These are phyloP conservation scores for Pinna nobilis DNA, from an alignment of 1,140 invertebrate genomes.

Conservation along the genomic window DNA sequence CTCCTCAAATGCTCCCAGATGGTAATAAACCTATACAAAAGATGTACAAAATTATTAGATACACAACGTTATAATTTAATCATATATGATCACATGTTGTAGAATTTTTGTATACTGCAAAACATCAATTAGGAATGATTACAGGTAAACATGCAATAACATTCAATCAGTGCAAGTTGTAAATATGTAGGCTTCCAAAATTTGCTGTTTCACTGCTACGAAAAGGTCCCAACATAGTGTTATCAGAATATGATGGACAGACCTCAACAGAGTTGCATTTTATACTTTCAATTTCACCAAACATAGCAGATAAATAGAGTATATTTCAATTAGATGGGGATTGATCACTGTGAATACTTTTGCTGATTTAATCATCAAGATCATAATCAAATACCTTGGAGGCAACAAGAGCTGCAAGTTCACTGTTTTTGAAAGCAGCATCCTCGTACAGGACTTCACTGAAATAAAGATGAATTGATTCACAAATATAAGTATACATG, in stretches of 20 bases:
- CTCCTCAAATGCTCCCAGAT: slow-evolving; percentile 96
- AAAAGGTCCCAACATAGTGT: too few relatives aligned
- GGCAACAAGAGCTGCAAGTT: slow-evolving; percentile 96
- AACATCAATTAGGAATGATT: not conserved
- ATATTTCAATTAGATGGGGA: too few relatives aligned
- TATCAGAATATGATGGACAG: too few relatives aligned
- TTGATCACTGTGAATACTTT: too few relatives aligned
- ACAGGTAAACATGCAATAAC: not conserved
- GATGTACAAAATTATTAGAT: not conserved
- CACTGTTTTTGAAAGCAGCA: slow-evolving; percentile 87
- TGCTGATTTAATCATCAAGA: too few relatives aligned
- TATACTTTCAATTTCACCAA: too few relatives aligned
- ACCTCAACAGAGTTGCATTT: too few relatives aligned
- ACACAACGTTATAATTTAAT: not conserved
- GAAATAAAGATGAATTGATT: slow-evolving; percentile 48
- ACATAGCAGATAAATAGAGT: too few relatives aligned
- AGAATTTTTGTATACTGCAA: not conserved
- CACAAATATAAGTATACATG: too few relatives aligned
- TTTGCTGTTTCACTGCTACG: too few relatives aligned
- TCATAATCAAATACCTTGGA: slow-evolving; percentile 82
- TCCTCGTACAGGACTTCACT: slow-evolving; percentile 97
- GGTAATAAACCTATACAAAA: slow-evolving; percentile 88
- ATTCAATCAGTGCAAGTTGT: not conserved
- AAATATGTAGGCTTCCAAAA: too few relatives aligned
- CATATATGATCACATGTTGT: not conserved